Base-by-base conservation (phyloP, 2,888 invertebrate species). In the Lochmaea capreae region DNA sequence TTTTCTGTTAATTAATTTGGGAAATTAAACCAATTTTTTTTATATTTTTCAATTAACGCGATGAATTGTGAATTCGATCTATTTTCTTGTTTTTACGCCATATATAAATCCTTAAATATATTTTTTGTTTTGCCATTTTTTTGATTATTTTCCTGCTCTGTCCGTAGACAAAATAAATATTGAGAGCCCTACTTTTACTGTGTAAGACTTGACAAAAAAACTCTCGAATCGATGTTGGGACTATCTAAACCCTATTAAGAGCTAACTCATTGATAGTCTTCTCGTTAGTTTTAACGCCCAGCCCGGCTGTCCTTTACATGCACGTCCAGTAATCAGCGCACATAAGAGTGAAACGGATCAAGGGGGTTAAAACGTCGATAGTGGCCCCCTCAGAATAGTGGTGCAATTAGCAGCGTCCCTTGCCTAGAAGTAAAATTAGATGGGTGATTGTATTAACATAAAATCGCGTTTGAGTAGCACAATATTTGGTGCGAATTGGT, bases 381-480 rank as follows among this genome's bases (percentile, higher is more conserved):
- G 42, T 12, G 39, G n/a, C 57, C 73, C 73, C 76, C 70, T 22
- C 67, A 67, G 73, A 73, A 73, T 67, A 73, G 59, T 76, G 69
- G 72, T 77, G 79, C 80, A 81, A 81, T 82, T 81, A 81, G 78
- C 71, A 71, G 58, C 69, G 67, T 72, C 73, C 79, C 77, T 66
- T 33, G 72, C 69, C 58, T 74, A 69, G 66, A 59, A 71, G 67
- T 73, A 72, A 77, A 76, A 76, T 74, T 71, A 73, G 76, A 79
- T 76, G 79, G 76, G 74, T 79, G 80, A 82, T 80, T 81, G 77
- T 80, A 81, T 82, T 82, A 82, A 81, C 80, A 81, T 79, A 79
- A 81, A 81, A 81, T 80, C 78, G 77, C 75, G 73, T 75, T 76
- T 69, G 72, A 74, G 75, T 76, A 65, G 72, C 71, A 78, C 75